These are phyloP conservation scores for Oncorhynchus mykiss DNA, from an alignment of 2,113 vertebrate genomes.

Conservation along the genomic window DNA sequence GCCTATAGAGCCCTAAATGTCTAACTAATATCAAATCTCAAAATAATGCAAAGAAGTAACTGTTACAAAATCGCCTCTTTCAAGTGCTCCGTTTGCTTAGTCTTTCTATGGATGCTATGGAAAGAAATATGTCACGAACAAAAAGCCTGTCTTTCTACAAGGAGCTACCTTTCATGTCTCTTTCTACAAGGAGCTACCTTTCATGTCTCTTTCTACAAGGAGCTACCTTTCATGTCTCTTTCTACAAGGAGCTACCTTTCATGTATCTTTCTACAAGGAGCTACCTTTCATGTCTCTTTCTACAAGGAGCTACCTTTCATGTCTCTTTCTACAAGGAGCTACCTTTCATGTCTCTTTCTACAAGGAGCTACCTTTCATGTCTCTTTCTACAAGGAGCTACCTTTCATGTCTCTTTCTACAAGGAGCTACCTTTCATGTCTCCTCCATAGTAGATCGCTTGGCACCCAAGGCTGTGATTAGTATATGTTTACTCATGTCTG, in stretches of 20 bases:
- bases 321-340: slow-evolving; percentile 12
- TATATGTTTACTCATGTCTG: slow-evolving; percentile 51
- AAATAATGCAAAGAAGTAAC: not conserved
- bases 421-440: slow-evolving; percentile 44
- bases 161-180: slow-evolving; percentile 44
- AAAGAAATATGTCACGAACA: slow-evolving; percentile 31
- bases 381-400: slow-evolving; percentile 12
- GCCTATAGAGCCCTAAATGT: not conserved
- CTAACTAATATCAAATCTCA: not conserved
- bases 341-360: no score
- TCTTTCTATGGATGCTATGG: not conserved
- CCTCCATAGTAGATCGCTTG: slow-evolving; percentile 12
- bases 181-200: no score
- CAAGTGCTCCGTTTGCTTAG: slow-evolving; percentile 13
- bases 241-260: no score
- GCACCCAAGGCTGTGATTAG: slow-evolving; percentile 49
- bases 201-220: no score
- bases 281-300: slow-evolving; percentile 45
- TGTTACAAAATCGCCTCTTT: not conserved
- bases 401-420: slow-evolving; percentile 21
- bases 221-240: slow-evolving; percentile 51
- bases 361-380: no score
- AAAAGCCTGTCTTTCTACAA: slow-evolving; percentile 32
- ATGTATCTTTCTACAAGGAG: no score
- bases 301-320: no score